Evolutionary conservation across 2,113 vertebrate genomes (phyloP), one percentile per base, ranked within the genome.

Genomic region (Larimichthys polyactis): DNA sequence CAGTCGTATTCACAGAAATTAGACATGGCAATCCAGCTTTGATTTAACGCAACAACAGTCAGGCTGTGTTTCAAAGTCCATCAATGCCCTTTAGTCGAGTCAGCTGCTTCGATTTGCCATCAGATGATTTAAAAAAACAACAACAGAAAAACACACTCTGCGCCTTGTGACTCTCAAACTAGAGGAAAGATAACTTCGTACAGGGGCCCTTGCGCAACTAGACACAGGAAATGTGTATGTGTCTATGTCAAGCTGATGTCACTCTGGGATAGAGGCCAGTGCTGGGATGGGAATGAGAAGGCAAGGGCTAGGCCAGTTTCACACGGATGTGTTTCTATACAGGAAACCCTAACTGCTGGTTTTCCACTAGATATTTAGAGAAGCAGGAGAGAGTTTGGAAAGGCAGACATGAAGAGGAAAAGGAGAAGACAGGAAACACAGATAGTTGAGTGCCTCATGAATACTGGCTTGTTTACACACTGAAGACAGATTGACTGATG

Each of bases 241-340:
- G 32, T 86, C n/a, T 67, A 0, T 89, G 87, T 86, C 70, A 57
- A 68, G 81, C 78, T 94, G 90, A 93, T 89, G 93, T 94, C 90
- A 94, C 90, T 82, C 68, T 89, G 87, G 90, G 89, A 92, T 6
- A 16, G 67, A 83, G 66, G 86, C 90, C 91, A 94, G 89, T 64
- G 17, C 65, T 48, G 69, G 79, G 78, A 79, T 89, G 86, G 82
- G 89, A 93, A 88, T 40, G 73, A 82, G 85, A 79, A 77, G 73
- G 80, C 43, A 63, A 78, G 81, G 68, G 78, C 86, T 75, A 49
- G 81, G 88, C 77, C 65, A 68, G 78, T 87, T 94, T 94, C 92
- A 92, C 92, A 93, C 81, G 63, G 83, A 91, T 55, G 65, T 46
- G 72, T 82, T 90, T 87, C 86, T 87, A 71, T 32, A 91, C 90